These are phyloP conservation scores for Trachurus trachurus DNA, from an alignment of 2,797 vertebrate species.

Conservation along the genomic window DNA sequence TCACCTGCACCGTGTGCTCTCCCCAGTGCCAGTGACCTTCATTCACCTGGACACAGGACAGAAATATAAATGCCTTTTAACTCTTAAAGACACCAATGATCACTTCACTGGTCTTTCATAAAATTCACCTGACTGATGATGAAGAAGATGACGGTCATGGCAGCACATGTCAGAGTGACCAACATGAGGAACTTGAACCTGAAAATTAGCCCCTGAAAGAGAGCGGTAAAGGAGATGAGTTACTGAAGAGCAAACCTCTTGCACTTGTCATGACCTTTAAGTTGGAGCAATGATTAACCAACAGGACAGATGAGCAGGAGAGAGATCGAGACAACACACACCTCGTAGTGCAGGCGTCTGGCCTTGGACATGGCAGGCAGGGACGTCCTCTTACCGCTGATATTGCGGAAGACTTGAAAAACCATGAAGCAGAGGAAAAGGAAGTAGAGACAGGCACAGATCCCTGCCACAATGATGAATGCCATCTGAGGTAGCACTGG, in stretches of 20 bases:
- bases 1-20: slow-evolving; percentile 91
- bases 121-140: slow-evolving; percentile 94
- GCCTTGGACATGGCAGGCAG: slow-evolving; percentile 96
- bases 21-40: slow-evolving; percentile 98
- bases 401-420: slow-evolving; percentile 98
- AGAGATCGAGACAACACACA: slow-evolving; percentile 34
- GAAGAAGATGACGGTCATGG: slow-evolving; percentile 98
- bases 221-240: not conserved
- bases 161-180: slow-evolving; percentile 95
- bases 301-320: not conserved
- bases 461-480: slow-evolving; percentile 97
- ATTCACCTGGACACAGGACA: slow-evolving; percentile 87
- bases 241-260: not conserved
- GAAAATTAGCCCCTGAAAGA: slow-evolving; percentile 93
- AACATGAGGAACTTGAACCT: slow-evolving; percentile 99
- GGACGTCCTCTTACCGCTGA: slow-evolving; percentile 93
- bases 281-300: not conserved
- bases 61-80: not conserved
- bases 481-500: slow-evolving; percentile 90
- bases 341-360: slow-evolving; percentile 96
- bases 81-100: not conserved
- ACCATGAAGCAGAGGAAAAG: slow-evolving; percentile 99
- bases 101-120: not conserved
- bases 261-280: not conserved
- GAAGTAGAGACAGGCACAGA: slow-evolving; percentile 98